Base-by-base conservation (phyloP, 1,140 invertebrate species). In the Paramacrobiotus metropolitanus region DNA sequence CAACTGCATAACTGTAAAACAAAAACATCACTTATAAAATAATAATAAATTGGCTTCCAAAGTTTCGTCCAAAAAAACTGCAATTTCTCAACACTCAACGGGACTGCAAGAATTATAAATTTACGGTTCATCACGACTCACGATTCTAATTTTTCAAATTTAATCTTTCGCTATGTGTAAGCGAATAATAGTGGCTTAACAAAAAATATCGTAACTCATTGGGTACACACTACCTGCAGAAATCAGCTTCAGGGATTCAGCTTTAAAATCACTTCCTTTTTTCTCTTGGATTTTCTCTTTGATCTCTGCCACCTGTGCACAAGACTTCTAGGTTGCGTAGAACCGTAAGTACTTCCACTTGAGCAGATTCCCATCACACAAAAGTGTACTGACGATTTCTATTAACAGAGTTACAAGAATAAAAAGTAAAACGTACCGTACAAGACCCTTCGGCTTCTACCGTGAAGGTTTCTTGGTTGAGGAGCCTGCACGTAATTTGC, bases 261-360 rank as follows among this genome's bases (percentile, higher is more conserved):
- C 48, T 28, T 55, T 15, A 24, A 55, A 55, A 15, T 15, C 15
- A 4, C 9, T 28, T 15, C 48, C 48, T 28, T 55, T 55, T 28
- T 55, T 55, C 48, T 55, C 48, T 28, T 55, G 15, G 24, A 55
- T 55, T 55, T 55, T 55, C 4, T 15, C 48, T 28, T 55, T 55
- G 15, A 55, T 20, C 24, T 55, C 15, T 24, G 9, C 15, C 15
- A 55, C 48, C 48, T 55, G 28, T 9, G 4, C 15, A 15, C 15
- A 55, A 55, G 28, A 20, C 48, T 20, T 20, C 15, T 15, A 55
- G 4, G 48, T 24, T 55, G 24, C n/a, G n/a, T n/a, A n/a, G n/a
- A n/a, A n/a, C n/a, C n/a, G n/a, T n/a, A n/a, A n/a, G n/a, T n/a
- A n/a, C n/a, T n/a, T n/a, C n/a, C n/a, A n/a, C n/a, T n/a, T n/a